Base-by-base conservation (phyloP, 2,113 vertebrate species). In the Scolopax mira region DNA sequence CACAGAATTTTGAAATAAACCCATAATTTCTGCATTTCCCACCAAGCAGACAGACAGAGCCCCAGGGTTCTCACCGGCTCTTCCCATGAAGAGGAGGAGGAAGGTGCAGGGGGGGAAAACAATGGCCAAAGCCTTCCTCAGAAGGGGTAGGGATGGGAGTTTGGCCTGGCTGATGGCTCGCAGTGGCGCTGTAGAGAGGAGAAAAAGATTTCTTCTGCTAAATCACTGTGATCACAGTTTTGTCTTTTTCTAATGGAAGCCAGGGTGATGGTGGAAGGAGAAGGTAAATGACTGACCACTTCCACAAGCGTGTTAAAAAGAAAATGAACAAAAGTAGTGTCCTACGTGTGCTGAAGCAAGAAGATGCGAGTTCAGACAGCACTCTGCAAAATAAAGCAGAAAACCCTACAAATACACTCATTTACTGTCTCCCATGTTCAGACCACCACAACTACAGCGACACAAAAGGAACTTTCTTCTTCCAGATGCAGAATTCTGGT, bases 81-180 rank as follows among this genome's bases (percentile, higher is more conserved):
- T 1, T 11, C 42, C 67, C 13, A 33, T 1, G 0, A 30, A 51
- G 71, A 65, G 33, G 42, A 49, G 49, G 30, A 70, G 6, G 70
- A 92, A 39, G 70, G 27, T 42, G 39, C 25, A 54, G 48, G 23
- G 22, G 67, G 73, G 52, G 6, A 10, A 10, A 33, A 42, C 13
- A 11, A 21, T 4, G 14, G 18, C 16, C 15, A 18, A 2, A 1
- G 4, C 7, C 51, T 62, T 28, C 66, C 60, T 28, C 52, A 6
- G 9, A 33, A 37, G 0, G 2, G 44, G 51, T 1, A 24, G 52
- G 11, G 10, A 18, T 1, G 1, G 35, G 30, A 42, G 64, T 60
- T 25, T 2, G 0, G n/a, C 3, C 22, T 1, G 25, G 37, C 37
- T 51, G 61, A 2, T 14, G 46, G 15, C 9, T 27, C 11, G 41